Evolutionary conservation across 92 coral and sea anemone genomes (phyloP).

Genomic region (Nematostella vectensis): DNA sequence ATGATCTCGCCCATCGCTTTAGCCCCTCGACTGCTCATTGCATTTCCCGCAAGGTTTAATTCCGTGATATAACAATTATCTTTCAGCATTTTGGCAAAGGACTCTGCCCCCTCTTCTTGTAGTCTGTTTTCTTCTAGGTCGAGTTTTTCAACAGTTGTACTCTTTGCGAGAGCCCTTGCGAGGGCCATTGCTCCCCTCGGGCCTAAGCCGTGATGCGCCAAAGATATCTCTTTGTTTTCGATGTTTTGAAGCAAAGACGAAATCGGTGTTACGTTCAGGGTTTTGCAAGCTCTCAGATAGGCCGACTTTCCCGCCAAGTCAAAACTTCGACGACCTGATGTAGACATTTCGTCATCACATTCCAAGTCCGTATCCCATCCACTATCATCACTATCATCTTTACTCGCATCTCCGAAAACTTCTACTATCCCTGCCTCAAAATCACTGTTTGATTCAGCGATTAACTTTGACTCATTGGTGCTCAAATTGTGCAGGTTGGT

Average conservation of each 20-base stretch:
- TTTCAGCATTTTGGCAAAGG: constrained; percentile 42
- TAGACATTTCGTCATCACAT: constrained; percentile 23
- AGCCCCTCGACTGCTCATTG: constrained; percentile 51
- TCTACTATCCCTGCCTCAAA: too few species aligned
- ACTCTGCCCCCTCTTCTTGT: constrained; percentile 56
- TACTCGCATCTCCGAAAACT: too few species aligned
- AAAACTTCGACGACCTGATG: constrained; percentile 19
- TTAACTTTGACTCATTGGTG: too few species aligned
- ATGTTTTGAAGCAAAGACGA: constrained; percentile 43
- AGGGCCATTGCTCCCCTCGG: constrained; percentile 54
- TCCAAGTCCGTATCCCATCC: constrained; percentile 73
- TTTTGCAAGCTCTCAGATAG: constrained; percentile 37
- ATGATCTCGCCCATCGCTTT: constrained; percentile 42
- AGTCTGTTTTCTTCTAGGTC: constrained; percentile 52
- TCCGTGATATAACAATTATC: constrained; percentile 56
- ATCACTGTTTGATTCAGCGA: too few species aligned
- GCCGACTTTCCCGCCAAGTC: constrained; percentile 45
- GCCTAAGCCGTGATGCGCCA: constrained; percentile 65
- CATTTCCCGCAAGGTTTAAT: constrained; percentile 51
- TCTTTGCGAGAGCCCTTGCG: constrained; percentile 43
- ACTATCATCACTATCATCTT: constrained; percentile 28
- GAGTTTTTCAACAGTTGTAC: constrained; percentile 51
- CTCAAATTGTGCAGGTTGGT: too few species aligned
- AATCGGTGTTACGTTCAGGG: constrained; percentile 36
- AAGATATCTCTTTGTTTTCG: constrained; percentile 30